These are phyloP conservation scores for Leucopternis melanops DNA, from an alignment of 2,113 vertebrate genomes.

Conservation along the genomic window DNA sequence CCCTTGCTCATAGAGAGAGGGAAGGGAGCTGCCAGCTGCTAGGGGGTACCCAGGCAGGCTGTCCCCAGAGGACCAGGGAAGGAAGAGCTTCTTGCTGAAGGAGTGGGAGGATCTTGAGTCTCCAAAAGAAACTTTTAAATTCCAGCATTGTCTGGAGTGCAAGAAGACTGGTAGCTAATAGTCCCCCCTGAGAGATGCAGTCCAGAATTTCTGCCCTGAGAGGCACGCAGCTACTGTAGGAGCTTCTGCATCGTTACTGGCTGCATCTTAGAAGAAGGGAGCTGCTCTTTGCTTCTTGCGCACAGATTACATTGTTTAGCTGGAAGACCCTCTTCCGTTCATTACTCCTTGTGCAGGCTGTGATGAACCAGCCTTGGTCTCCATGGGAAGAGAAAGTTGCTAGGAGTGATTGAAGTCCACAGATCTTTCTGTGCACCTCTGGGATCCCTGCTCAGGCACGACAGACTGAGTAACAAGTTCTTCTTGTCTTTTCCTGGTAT, in stretches of 20 bases:
- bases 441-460: neutral
- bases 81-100: neutral
- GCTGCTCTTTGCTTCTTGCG: neutral
- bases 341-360: neutral
- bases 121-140: neutral
- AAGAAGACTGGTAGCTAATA: neutral
- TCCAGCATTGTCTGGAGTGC: neutral
- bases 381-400: neutral
- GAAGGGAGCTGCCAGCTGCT: neutral
- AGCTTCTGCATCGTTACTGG: fast-evolving
- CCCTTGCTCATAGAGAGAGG: neutral
- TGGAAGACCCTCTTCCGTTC: neutral
- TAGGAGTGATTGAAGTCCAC: neutral
- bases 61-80: neutral
- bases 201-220: neutral
- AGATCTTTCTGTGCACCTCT: neutral
- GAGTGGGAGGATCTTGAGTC: neutral
- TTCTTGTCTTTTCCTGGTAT: neutral
- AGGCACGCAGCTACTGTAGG: neutral
- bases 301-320: neutral
- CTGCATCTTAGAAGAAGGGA: neutral
- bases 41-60: neutral
- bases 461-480: neutral
- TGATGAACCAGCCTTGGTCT: neutral
- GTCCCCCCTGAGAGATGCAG: neutral